Evolutionary conservation across 2,113 vertebrate species (phyloP), one percentile per base, ranked within the genome.

Genomic region (Otis tarda): DNA sequence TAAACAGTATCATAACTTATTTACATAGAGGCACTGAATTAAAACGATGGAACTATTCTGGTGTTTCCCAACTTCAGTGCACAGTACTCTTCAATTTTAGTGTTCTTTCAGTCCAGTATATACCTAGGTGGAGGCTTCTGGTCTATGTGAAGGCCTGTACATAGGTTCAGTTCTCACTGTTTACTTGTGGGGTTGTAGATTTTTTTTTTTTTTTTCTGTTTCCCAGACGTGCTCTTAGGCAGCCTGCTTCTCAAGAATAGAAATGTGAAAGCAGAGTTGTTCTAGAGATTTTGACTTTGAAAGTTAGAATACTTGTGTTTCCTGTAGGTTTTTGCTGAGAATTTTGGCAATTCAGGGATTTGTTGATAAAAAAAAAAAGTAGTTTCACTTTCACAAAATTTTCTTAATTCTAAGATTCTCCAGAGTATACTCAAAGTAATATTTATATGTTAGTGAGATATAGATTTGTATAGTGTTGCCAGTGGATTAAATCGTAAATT

Each of bases 1-100:
- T 81, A 76, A 94, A 73, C 53, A 61, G 70, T 53, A 85, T 89
- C 67, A 45, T 73, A 85, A 93, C 35, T 87, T 94, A 79, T 78
- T 78, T 94, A 91, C 67, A 57, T 15, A 76, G 71, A 82, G 70
- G 30, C 57, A 76, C 77, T 87, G 47, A 75, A 79, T 79, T 76
- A 84, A 89, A 94, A 69, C 70, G 31, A 41, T 59, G 39, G 6
- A 85, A 69, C 37, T 73, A 33, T 53, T 91, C 61, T 85, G 77
- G 17, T 17, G 27, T 79, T 73, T 12, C 64, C 33, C 27, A 1
- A 69, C 28, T 79, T 57, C 11, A 81, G 27, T 49, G 21, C 57
- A 35, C n/a, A 17, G 13, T 50, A 8, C 45, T 83, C 30, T 55
- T 83, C 30, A 47, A 17, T 84, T 82, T 65, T 22, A 9, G 18